phyloP scores from a whole-genome alignment of 2,888 invertebrate genomes.

The Coelopa pilipes region DNA sequence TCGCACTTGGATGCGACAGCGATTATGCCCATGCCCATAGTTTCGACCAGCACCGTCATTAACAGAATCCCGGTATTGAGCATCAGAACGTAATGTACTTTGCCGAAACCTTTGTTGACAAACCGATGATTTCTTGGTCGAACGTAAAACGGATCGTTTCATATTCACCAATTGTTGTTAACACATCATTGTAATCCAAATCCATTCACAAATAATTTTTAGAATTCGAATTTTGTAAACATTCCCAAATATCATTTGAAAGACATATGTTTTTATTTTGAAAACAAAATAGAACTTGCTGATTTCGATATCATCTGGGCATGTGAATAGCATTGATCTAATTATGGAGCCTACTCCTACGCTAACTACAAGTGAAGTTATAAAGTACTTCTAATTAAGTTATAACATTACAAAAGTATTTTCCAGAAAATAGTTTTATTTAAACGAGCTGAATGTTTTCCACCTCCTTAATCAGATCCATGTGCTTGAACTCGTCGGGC shows the following conservation, averaged over 20 bases:
- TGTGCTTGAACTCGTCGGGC: slow-evolving; percentile 83
- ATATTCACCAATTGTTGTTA: slow-evolving; percentile 6
- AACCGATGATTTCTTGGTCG: background rate
- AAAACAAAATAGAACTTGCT: too few relatives aligned
- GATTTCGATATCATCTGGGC: too few relatives aligned
- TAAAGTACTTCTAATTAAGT: background rate
- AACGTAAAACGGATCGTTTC: background rate
- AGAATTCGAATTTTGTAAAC: background rate
- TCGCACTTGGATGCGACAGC: slow-evolving; percentile 50
- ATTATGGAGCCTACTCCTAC: background rate
- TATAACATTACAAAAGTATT: background rate
- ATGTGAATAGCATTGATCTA: too few relatives aligned
- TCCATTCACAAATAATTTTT: slow-evolving; percentile 1
- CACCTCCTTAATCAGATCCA: slow-evolving; percentile 81
- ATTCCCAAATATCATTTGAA: background rate
- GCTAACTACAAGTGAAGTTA: background rate
- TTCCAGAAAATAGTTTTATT: background rate
- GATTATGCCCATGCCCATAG: slow-evolving; percentile 52
- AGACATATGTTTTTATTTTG: too few relatives aligned
- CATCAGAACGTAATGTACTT: background rate
- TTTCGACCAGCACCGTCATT: slow-evolving; percentile 51
- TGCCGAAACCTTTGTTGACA: slow-evolving; percentile 14
- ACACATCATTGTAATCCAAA: slow-evolving; percentile 15
- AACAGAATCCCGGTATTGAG: slow-evolving; percentile 48
- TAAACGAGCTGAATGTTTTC: slow-evolving; percentile 71